These are phyloP conservation scores for Psammodynastes pulverulentus DNA, from an alignment of 2,113 vertebrate genomes.

Conservation along the genomic window DNA sequence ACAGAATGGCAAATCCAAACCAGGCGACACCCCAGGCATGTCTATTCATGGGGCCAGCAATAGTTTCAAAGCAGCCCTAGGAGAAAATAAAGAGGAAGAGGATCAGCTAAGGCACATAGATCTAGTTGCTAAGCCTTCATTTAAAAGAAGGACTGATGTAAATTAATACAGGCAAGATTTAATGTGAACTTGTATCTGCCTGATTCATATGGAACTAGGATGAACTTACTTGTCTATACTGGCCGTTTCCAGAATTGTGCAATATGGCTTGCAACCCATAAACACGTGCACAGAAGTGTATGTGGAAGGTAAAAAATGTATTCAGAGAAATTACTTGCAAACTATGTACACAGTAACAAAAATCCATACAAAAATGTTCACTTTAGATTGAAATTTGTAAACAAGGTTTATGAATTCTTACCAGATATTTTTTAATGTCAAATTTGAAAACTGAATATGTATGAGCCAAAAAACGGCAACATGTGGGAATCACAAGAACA, in stretches of 20 bases:
- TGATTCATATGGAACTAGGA: neutral
- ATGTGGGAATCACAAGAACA: neutral
- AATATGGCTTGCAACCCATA: neutral
- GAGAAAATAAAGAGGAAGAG: neutral
- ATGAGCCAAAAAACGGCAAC: neutral
- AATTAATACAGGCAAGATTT: neutral
- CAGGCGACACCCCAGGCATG: conserved; percentile 79
- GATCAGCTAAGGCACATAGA: neutral
- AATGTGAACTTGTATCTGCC: neutral
- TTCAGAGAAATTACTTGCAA: neutral
- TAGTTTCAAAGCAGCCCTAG: conserved; percentile 75
- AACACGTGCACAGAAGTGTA: neutral
- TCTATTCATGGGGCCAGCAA: conserved; percentile 70
- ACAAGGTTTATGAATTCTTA: neutral
- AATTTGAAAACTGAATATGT: neutral
- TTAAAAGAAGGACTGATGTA: neutral
- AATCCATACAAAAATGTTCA: neutral
- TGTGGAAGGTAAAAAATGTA: neutral
- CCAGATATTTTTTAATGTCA: neutral
- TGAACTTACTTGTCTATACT: neutral
- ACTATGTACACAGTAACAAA: neutral
- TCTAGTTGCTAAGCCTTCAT: neutral
- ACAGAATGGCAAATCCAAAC: conserved; percentile 84
- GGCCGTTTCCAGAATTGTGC: neutral
- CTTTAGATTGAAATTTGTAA: too few relatives aligned